Evolutionary conservation across 2,888 invertebrate genomes (phyloP).

Genomic region (Tolmerus cingulatus): DNA sequence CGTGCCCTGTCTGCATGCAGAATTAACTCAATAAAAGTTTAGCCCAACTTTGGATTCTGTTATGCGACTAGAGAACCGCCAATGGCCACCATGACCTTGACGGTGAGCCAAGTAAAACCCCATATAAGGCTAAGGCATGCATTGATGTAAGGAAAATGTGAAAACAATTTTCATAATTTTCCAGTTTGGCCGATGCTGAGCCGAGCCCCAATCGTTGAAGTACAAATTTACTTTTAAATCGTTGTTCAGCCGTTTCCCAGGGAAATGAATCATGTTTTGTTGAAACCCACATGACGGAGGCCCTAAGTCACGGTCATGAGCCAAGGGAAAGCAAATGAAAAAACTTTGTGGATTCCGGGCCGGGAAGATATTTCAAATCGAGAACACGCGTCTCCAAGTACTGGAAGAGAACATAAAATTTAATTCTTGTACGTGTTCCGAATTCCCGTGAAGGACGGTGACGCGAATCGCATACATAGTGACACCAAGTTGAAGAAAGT

Average conservation of each 20-base stretch:
- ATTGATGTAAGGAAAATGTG: neutral
- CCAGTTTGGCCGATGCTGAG: neutral
- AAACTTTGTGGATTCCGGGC: neutral
- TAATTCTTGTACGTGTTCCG: constrained; percentile 20
- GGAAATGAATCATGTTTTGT: neutral
- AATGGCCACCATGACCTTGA: neutral
- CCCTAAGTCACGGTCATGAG: neutral
- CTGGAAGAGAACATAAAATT: constrained; percentile 16
- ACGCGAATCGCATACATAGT: constrained; percentile 18
- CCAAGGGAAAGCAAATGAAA: neutral
- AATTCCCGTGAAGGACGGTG: neutral
- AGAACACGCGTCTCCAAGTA: neutral
- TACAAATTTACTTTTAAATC: neutral
- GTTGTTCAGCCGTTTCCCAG: neutral
- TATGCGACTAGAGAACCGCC: neutral
- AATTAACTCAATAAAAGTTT: neutral
- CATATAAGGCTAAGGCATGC: neutral
- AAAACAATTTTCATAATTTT: neutral
- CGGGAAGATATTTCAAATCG: neutral
- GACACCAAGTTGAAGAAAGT: neutral
- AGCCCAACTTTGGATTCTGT: neutral
- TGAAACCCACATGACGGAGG: neutral
- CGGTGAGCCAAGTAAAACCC: neutral
- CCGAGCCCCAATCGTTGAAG: neutral
- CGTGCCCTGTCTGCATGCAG: neutral